Percentiles rank a stretch among this genome's conserved stretches.
These are phyloP conservation scores for Salmo trutta DNA, from an alignment of 2,797 vertebrate genomes.

Conservation along the genomic window DNA sequence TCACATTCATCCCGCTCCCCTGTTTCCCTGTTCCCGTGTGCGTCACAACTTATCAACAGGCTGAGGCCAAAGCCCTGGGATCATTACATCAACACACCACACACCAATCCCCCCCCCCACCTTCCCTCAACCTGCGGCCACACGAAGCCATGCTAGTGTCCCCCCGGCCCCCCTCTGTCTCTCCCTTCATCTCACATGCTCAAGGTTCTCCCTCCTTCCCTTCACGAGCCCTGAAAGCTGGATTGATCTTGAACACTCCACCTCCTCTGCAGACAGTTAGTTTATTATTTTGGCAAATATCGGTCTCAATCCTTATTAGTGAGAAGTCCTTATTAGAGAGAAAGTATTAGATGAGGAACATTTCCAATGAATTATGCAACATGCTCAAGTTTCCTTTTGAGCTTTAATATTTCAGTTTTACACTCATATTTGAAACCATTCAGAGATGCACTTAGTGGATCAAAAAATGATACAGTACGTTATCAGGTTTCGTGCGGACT, in stretches of 20 bases:
- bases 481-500: slow-evolving; percentile 10
- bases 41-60: slow-evolving; percentile 81
- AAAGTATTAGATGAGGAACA: slow-evolving; percentile 52
- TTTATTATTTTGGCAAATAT: slow-evolving; percentile 29
- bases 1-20: slow-evolving; percentile 80
- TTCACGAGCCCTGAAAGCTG: slow-evolving; percentile 28
- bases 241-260: slow-evolving; percentile 47
- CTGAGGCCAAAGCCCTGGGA: slow-evolving; percentile 70
- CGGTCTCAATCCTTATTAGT: slow-evolving; percentile 38
- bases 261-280: slow-evolving; percentile 8
- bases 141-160: slow-evolving; percentile 2
- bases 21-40: slow-evolving; percentile 67
- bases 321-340: slow-evolving; percentile 56
- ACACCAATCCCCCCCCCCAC: slow-evolving; percentile 28
- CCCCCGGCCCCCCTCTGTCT: slow-evolving; percentile 4
- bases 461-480: background rate
- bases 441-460: background rate
- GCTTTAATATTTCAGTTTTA: slow-evolving; percentile 55
- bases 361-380: slow-evolving; percentile 66
- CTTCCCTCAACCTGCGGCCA: slow-evolving; percentile 11
- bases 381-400: slow-evolving; percentile 54
- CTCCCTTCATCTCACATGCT: slow-evolving; percentile 29
- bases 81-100: slow-evolving; percentile 66
- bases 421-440: slow-evolving; percentile 33
- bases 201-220: slow-evolving; percentile 44